Base-by-base conservation (phyloP, 2,797 vertebrate species). In the Otolemur crassicaudatus region DNA sequence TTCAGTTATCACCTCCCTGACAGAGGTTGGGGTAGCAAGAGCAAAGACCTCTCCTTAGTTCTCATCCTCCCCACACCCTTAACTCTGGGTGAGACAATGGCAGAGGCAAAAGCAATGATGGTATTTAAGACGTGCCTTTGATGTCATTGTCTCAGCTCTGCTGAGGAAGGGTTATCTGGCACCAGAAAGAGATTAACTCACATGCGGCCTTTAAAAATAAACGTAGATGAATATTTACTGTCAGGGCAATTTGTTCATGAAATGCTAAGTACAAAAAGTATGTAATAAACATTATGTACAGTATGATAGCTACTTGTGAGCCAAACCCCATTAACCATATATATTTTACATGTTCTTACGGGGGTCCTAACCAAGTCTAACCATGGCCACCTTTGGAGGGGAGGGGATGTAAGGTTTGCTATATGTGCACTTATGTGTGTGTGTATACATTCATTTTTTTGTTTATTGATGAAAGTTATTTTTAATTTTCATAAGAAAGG, bases 171-270 rank as follows among this genome's bases (percentile, higher is more conserved):
- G 2, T 91, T 61, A 70, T 12, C 63, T 37, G 31, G 56, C 56
- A 67, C 80, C 43, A 87, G 75, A 73, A 85, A 86, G 69, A 75
- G 76, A 87, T 37, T 23, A 91, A 87, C 3, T 83, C 37, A 20
- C 7, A 19, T 2, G 11, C 7, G 22, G 67, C 82, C 86, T 92
- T 92, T 90, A 81, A 72, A 94, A 91, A 46, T 63, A 89, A 90
- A 87, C 11, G 3, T 20, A 25, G 29, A 76, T n/a, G 56, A 86
- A 69, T 60, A 84, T 85, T 91, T 92, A 40, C 58, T 76, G 89
- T 67, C 31, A 60, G 20, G 43, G 53, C 90, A 85, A 87, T 69
- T 14, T 91, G 75, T 87, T 96, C 87, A 84, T 49, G 31, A 91
- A 94, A 56, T 69, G 56, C 65, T 79, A 77, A 76, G 49, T 81